Base-by-base conservation (phyloP, 2,113 vertebrate species). In the Platysternon megacephalum region DNA sequence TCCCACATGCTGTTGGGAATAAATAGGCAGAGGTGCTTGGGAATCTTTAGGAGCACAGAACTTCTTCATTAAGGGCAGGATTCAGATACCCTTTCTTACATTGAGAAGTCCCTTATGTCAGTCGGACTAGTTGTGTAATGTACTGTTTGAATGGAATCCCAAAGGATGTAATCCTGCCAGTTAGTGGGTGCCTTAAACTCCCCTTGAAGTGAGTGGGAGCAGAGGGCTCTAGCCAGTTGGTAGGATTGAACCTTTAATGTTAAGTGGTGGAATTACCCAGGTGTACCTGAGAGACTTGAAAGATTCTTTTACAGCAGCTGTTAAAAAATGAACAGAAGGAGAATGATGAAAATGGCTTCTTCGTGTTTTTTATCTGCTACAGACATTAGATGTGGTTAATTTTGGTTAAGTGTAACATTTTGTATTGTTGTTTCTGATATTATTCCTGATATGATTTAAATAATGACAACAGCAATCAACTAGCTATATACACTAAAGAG, bases 391-490 rank as follows among this genome's bases (percentile, higher is more conserved):
- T 48, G 13, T 39, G 35, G 24, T 74, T 85, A 6, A 51, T 53
- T 48, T 85, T 76, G 53, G 46, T 93, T 79, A 88, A 84, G 16
- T 88, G 2, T 51, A 90, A 88, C 83, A 58, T 83, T 83, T 87
- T 29, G 3, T 90, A 80, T 42, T 81, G 55, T 7, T 32, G 78
- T 1, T 86, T 91, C 49, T 68, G 61, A 2, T 48, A 26, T 88
- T 92, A 81, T 81, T 95, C 55, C 53, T 95, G n/a, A 24, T 89
- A 22, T 93, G 58, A 29, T 90, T 97, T 93, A 88, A 94, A 91
- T 83, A 91, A 90, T 83, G 68, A 83, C 44, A 95, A 94, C 2
- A 95, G 19, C 86, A 91, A 82, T 91, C 17, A 93, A 91, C 82
- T 93, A 88, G 35, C 26, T 87, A 1, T 49, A 19, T 84, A 72